Evolutionary conservation across 2,888 invertebrate genomes (phyloP), one percentile per base, ranked within the genome.

Genomic region (Trichopria drosophilae): DNA sequence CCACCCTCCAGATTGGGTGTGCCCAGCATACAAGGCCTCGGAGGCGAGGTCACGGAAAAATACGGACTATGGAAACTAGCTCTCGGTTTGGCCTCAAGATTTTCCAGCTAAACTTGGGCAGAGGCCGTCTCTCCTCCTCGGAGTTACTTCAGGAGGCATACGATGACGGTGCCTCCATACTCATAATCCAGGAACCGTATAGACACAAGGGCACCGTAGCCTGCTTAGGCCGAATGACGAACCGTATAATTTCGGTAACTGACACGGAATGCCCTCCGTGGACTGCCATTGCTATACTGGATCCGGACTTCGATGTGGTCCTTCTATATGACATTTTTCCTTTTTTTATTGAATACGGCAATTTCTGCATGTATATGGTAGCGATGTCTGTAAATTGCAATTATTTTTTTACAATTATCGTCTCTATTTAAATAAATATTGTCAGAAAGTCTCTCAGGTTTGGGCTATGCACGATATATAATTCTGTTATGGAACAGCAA

Each of bases 41-140:
- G 6, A 28, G 3, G 29, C 13, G 1, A 6, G 35, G 7, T 12
- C 39, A 1, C 13, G n/a, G 1, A 6, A 23, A n/a, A 16, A 16
- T 2, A 43, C 22, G 0, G 24, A 43, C 18, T 43, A 43, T 32
- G 43, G 15, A 19, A n/a, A n/a, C n/a, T n/a, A n/a, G n/a, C n/a
- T n/a, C n/a, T n/a, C n/a, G n/a, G n/a, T n/a, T n/a, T n/a, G n/a
- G n/a, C n/a, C n/a, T 31, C 12, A 31, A 10, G n/a, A 29, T 53
- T 5, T 9, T 40, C 4, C 53, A 53, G 15, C 7, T 48, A 2
- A 53, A 53, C 15, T 19, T 37, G 6, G n/a, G 41, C 13, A 26
- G 46, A 31, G 35, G 24, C 1, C 39, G 20, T 18, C 18, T 13
- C 4, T 29, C 40, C 2, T 10, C 26, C 2, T 32, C 3, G 2